Base-by-base conservation (phyloP, 2,888 invertebrate genomes). In the Cyaniris semiargus region DNA sequence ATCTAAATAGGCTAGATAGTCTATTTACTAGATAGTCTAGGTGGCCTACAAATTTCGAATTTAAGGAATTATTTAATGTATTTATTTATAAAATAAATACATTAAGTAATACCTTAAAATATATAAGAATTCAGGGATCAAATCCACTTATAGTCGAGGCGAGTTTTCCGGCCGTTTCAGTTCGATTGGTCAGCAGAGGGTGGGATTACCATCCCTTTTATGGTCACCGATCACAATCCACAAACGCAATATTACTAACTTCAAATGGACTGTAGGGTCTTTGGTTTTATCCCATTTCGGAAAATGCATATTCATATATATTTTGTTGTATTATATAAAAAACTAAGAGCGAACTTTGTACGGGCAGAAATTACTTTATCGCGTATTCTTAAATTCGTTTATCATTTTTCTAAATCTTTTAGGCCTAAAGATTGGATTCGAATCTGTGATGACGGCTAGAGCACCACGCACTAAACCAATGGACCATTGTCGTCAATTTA, bases 151-250 rank as follows among this genome's bases (percentile, higher is more conserved):
- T 70, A 75, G 75, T 70, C 75, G 76, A 76, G 53, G 78, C 71
- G 78, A 76, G 56, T 76, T 76, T 76, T 76, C 76, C 76, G 71
- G 31, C 76, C 48, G 74, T 75, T 76, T 76, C 77, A 78, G 79
- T 80, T 80, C 79, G 78, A 79, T 78, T 80, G 79, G 79, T 76
- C 79, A 75, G 75, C 75, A 60, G 74, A 78, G 78, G 77, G 76
- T 76, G 77, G 78, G 81, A 82, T 81, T 81, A 81, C 80, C 77
- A 78, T 80, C 82, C 81, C 81, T 81, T 79, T 79, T 79, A 81
- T 80, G 82, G 81, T 80, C 81, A 81, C 66, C 77, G 81, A 79
- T 76, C 80, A 80, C 81, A 82, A 82, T 80, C 81, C 79, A 75
- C 70, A 78, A 78, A 81, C 78, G 78, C 80, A 78, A 81, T 82